Evolutionary conservation across 2,888 invertebrate genomes (phyloP), one percentile per base, ranked within the genome.

Genomic region (Callyntrura sp.): DNA sequence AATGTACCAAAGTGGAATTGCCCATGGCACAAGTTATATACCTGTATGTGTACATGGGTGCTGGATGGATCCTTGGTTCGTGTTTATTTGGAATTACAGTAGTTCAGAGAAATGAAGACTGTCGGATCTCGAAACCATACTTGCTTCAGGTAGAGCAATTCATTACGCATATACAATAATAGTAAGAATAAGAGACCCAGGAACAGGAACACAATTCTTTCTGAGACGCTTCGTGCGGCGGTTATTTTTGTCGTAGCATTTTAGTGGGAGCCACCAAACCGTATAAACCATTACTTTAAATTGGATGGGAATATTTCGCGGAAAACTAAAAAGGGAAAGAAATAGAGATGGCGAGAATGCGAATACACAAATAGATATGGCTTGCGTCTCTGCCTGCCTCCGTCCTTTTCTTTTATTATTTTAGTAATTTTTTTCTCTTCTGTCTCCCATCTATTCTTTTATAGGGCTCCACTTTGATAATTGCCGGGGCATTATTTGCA

Each of bases 31-130:
- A 85, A 85, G 78, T 85, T 76, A 85, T 85, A 85, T 85, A 78
- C 48, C 85, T 97, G 43, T 97, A 97, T 94, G 96, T 96, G 76
- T 97, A 97, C 94, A 95, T 98, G 73, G 98, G 98, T 1, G 94
- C 97, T 9, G 97, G 97, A 0, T 98, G 97, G 97, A 96, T 97
- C 0, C 95, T 97, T 0, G 98, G 98, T 3, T 97, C 97, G 93
- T 96, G 96, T 3, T 96, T 96, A 0, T 97, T 98, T 94, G 98
- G 98, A 51, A 95, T 97, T 84, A 95, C 98, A 79, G 97, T 98
- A n/a, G 96, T 97, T 3, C 97, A 97, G 94, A 97, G 97, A 94
- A 97, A 96, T 62, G 96, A 97, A 20, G 97, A 98, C 94, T 98
- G 98, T 94, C 96, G 97, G 81, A 97, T 98, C 90, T 97, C 97